Evolutionary conservation across 2,797 vertebrate genomes (phyloP), one percentile per base, ranked within the genome.

Genomic region (Mastacembelus armatus): DNA sequence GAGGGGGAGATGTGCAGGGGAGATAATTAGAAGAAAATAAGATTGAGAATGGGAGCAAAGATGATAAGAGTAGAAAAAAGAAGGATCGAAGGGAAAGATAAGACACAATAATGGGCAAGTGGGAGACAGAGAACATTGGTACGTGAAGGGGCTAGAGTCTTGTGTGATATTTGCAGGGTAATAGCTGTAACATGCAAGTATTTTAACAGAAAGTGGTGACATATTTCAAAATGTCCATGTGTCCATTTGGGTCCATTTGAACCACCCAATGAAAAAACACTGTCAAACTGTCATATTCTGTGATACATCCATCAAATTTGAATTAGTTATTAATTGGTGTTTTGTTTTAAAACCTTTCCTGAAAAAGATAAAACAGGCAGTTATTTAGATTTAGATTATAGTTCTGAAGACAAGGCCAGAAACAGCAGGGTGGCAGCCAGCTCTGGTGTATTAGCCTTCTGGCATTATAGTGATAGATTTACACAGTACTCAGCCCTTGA

Each of bases 391-490:
- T n/a, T n/a, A 22, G 50, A 44, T 49, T 44, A 4, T 43, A 71
- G 58, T 21, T n/a, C n/a, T n/a, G 47, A 26, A 75, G 68, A 74
- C 50, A 11, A 52, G 63, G 54, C 72, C 66, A 67, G 68, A 62
- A 81, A 24, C 66, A 78, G 76, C 48, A 58, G 36, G 66, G 61
- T 74, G 59, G 65, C 77, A 77, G 72, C 66, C 74, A 64, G 60
- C 51, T 64, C 44, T 36, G 38, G 42, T 33, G 67, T 76, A 58
- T 84, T 62, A 66, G 70, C 83, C 83, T 66, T 52, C 32, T 14
- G 50, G 83, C 62, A 51, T 60, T 54, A 66, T 45, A 82, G 82
- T 88, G 87, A 89, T 88, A 85, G 86, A 91, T 91, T 91, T 91
- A 80, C 83, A 83, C 73, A 81, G 71, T 70, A 75, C 66, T 87